These are phyloP conservation scores for Lagorchestes hirsutus DNA, from an alignment of 2,797 vertebrate species.

Conservation along the genomic window DNA sequence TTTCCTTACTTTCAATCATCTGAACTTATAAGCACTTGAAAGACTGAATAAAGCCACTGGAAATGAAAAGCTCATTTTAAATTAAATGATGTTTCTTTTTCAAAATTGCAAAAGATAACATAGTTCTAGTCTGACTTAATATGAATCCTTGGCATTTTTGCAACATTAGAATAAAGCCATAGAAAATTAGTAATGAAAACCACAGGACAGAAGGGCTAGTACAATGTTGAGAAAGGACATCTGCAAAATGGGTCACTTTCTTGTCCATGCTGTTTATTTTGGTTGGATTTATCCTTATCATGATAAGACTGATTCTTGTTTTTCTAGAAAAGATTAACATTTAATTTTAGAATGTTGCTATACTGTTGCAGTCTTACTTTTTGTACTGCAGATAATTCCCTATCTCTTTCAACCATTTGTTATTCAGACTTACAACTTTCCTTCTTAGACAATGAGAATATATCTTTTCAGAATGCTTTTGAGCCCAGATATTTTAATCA, in stretches of 20 bases:
- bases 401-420: background rate
- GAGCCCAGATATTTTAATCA: background rate
- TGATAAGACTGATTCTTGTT: background rate
- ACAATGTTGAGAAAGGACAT: background rate
- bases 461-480: background rate
- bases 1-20: background rate
- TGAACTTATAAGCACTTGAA: conserved; percentile 24
- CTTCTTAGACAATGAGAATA: background rate
- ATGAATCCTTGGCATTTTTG: background rate
- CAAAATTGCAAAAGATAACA: conserved; percentile 1
- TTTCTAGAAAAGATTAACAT: background rate
- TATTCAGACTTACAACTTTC: background rate
- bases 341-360: conserved; percentile 12
- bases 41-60: background rate
- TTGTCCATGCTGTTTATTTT: conserved; percentile 8
- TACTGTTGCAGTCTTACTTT: background rate
- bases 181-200: conserved; percentile 21
- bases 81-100: conserved; percentile 8
- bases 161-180: conserved; percentile 30
- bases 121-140: conserved; percentile 30
- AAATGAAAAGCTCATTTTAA: background rate
- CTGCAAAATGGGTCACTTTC: background rate
- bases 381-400: background rate
- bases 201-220: background rate
- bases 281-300: background rate